Conservation (phyloP, 2,113 vertebrate species). For the Peromyscus maniculatus region DNA sequence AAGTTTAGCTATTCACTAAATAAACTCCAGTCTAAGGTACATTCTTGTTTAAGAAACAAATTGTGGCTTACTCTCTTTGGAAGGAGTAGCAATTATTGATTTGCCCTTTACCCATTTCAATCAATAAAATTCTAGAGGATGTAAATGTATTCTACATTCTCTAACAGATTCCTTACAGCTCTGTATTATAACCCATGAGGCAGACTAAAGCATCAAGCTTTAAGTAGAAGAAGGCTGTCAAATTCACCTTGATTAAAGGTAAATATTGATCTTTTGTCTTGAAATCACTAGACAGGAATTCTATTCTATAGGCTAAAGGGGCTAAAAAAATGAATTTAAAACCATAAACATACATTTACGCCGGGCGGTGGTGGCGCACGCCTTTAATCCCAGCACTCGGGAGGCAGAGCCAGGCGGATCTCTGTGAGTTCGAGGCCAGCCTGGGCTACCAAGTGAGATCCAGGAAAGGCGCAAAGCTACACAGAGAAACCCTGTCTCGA, state of each 20-base stretch:
- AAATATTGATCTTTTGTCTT: constrained; percentile 47
- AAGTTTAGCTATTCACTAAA: constrained; percentile 15
- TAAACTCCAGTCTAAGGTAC: background rate
- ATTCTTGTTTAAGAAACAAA: background rate
- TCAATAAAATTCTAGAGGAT: constrained; percentile 17
- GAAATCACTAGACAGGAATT: constrained; percentile 12
- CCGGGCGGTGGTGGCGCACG: no score
- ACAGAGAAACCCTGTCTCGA: no score
- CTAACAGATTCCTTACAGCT: background rate
- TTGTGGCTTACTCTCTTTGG: constrained; percentile 27
- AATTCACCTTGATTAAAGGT: constrained; percentile 57
- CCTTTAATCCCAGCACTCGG: no score
- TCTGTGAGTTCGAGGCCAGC: no score
- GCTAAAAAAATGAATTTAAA: constrained; percentile 55
- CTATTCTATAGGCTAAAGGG: constrained; percentile 33
- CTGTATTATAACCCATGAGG: background rate
- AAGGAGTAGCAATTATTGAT: background rate
- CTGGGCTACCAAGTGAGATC: no score
- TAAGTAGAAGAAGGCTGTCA: background rate
- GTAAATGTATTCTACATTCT: background rate
- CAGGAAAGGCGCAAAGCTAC: no score
- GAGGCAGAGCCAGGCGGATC: no score
- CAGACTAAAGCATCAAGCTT: background rate
- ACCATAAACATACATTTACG: background rate
- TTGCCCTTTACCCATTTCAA: background rate